Conservation (phyloP, 1,140 invertebrate species). For the Lepidurus arcticus region DNA sequence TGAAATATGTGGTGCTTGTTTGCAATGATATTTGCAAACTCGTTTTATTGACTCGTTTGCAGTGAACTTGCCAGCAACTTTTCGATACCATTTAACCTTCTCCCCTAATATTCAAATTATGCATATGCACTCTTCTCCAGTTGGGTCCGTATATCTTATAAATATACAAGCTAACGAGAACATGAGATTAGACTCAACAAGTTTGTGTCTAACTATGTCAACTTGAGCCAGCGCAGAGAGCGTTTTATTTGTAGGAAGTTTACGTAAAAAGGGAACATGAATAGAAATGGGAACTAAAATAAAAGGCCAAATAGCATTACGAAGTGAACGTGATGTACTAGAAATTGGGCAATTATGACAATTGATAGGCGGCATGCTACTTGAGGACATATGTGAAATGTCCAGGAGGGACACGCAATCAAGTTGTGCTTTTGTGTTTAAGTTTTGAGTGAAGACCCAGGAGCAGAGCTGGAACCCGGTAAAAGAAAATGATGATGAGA, state of each 20-base stretch:
- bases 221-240: background rate
- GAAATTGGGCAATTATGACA: conserved; percentile 10
- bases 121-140: background rate
- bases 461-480: background rate
- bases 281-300: background rate
- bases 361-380: background rate
- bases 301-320: background rate
- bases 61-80: too few relatives aligned
- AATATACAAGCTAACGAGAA: background rate
- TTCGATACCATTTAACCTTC: too few relatives aligned
- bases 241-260: background rate
- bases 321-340: background rate
- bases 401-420: background rate
- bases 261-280: background rate
- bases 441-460: conserved; percentile 14
- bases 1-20: too few relatives aligned
- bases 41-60: too few relatives aligned
- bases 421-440: background rate
- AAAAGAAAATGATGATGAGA: conserved; percentile 10
- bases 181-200: background rate
- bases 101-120: too few relatives aligned
- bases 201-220: conserved; percentile 12
- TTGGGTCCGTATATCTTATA: background rate
- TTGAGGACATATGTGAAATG: background rate
- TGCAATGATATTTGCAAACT: too few relatives aligned